These are phyloP conservation scores for Dysdera silvatica DNA, from an alignment of 1,140 invertebrate species.

Conservation along the genomic window DNA sequence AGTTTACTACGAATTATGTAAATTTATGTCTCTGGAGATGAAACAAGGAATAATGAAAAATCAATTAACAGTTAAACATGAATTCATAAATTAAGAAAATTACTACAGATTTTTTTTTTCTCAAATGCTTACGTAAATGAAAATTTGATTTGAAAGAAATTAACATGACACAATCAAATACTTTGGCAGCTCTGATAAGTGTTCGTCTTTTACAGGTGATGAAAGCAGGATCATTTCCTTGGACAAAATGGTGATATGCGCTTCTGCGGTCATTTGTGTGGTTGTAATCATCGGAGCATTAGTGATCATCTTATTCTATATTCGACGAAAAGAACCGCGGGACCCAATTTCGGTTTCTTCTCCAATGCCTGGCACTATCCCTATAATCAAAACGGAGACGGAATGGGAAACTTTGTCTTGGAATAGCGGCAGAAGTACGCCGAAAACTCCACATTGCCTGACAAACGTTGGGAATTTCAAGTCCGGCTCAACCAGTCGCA, in stretches of 20 bases:
- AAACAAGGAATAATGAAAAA: too few species aligned
- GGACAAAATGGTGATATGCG: conserved; percentile 88
- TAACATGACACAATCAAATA: too few species aligned
- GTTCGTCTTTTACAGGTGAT: not conserved
- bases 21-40: too few species aligned
- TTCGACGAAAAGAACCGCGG: conserved; percentile 54
- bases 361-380: conserved; percentile 37
- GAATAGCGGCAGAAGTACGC: conserved; percentile 79
- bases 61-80: too few species aligned
- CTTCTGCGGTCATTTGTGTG: conserved; percentile 76
- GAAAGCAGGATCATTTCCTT: conserved; percentile 57
- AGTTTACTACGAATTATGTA: too few species aligned
- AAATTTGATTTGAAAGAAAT: too few species aligned
- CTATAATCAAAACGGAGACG: conserved; percentile 30
- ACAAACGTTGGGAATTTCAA: not conserved
- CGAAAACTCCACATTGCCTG: conserved; percentile 62
- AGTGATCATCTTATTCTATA: conserved; percentile 79
- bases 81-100: too few species aligned
- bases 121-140: too few species aligned
- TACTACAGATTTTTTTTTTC: too few species aligned
- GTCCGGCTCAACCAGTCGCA: conserved; percentile 4
- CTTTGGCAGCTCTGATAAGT: not conserved
- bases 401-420: conserved; percentile 91
- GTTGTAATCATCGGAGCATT: conserved; percentile 77
- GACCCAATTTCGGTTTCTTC: conserved; percentile 47